These are phyloP conservation scores for Sipunculus nudus DNA, from an alignment of 2,888 invertebrate genomes.

Conservation along the genomic window DNA sequence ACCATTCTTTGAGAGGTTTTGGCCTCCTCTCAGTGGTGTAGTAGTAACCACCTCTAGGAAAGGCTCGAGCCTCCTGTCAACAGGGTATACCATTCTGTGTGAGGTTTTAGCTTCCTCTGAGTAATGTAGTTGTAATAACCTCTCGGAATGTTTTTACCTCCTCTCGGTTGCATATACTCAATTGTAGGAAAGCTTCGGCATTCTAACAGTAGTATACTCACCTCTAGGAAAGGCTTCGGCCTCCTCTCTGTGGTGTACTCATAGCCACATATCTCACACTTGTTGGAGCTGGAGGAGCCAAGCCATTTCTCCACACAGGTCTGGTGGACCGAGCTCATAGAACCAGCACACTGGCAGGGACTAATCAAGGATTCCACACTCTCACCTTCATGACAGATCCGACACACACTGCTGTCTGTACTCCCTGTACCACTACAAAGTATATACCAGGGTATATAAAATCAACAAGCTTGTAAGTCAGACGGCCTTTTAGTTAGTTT, in stretches of 20 bases:
- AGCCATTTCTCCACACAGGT: conserved; percentile 81
- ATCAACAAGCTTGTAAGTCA: too few relatives aligned
- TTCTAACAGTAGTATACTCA: too few relatives aligned
- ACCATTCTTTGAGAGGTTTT: too few relatives aligned
- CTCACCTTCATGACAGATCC: conserved; percentile 71
- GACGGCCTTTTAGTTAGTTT: too few relatives aligned
- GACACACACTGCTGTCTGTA: too few relatives aligned
- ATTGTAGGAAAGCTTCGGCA: too few relatives aligned
- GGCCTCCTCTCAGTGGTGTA: too few relatives aligned
- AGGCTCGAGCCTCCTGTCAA: too few relatives aligned
- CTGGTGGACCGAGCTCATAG: conserved; percentile 78
- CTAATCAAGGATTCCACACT: conserved; percentile 69
- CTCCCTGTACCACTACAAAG: too few relatives aligned
- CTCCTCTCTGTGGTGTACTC: conserved; percentile 74
- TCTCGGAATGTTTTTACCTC: background rate
- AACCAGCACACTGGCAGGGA: conserved; percentile 73
- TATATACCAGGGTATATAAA: too few relatives aligned
- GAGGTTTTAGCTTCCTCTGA: background rate
- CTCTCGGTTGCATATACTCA: too few relatives aligned
- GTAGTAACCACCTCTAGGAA: too few relatives aligned
- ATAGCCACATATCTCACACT: conserved; percentile 80
- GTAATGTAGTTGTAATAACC: background rate
- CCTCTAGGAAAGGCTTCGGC: conserved; percentile 67
- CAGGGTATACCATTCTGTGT: background rate
- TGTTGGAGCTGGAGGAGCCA: conserved; percentile 75